Conservation (phyloP, 30 jellyfish, hydroid and myxozoan genomes). For the Aurelia aurita region DNA sequence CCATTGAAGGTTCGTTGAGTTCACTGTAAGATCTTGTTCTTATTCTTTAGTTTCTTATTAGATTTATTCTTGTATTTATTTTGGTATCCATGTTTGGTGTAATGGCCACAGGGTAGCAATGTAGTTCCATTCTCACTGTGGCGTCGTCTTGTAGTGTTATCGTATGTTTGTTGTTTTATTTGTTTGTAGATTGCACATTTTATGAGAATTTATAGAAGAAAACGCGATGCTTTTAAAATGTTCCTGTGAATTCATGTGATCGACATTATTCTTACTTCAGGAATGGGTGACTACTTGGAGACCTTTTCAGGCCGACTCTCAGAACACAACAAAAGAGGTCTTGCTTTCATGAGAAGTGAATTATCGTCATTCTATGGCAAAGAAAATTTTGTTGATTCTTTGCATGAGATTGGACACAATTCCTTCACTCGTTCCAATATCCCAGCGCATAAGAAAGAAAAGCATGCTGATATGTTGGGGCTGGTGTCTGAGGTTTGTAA, state of each 20-base stretch:
- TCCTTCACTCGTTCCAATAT: slow-evolving; percentile 6
- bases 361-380: slow-evolving; percentile 23
- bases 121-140: no score
- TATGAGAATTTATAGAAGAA: no score
- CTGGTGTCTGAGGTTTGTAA: no score
- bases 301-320: slow-evolving; percentile 3
- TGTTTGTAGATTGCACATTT: no score
- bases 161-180: no score
- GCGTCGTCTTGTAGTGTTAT: no score
- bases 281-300: slow-evolving; percentile 4
- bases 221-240: background rate
- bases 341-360: slow-evolving; percentile 7
- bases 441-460: background rate
- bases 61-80: no score
- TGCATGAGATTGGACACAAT: slow-evolving; percentile 1
- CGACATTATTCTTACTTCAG: background rate
- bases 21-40: no score
- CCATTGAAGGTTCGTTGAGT: no score
- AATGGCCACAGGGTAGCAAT: background rate
- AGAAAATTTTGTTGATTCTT: background rate
- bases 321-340: slow-evolving; percentile 10
- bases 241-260: background rate
- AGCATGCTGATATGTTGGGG: slow-evolving; percentile 3
- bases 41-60: no score
- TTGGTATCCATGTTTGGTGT: no score